Base-by-base conservation (phyloP, 2,797 vertebrate genomes). In the Triplophysa yarkandensis region DNA sequence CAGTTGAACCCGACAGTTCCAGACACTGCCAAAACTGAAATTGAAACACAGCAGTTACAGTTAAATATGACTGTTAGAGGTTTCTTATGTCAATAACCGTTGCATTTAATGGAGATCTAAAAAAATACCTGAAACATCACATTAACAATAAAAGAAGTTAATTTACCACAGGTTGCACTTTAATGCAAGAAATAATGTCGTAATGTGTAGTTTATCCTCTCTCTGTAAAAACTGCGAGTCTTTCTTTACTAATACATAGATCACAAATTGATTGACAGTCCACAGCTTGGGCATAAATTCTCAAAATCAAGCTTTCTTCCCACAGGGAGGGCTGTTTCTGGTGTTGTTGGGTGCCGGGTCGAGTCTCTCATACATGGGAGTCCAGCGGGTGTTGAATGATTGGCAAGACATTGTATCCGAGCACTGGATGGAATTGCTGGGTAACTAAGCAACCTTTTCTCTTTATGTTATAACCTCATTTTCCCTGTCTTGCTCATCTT, bases 371-470 rank as follows among this genome's bases (percentile, higher is more conserved):
- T 86, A 80, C 74, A 65, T 85, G 32, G 77, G 71, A 52, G 58
- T 81, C 69, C 80, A 79, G 73, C 78, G 58, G 65, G 36, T 86
- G 65, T 70, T 84, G 41, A 78, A 30, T 32, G 46, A 82, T 73
- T 81, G 80, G 76, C 77, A 85, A 28, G 79, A 80, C 27, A 63
- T 82, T 7, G 36, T 74, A 6, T 72, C 62, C 2, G 30, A 76
- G 78, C 87, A 92, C 79, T 88, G 87, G 82, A 85, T 19, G 27
- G 92, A 87, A 79, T 2, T 92, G 50, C 75, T 93, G 63, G 93
- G 94, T 94, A 91, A 89, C 92, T 85, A 61, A 28, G 63, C 52
- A 81, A 70, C 43, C 27, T 55, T 67, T 39, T 46, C 0, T 69
- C 77, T 81, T 6, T 66, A 32, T 25, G 32, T 58, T 50, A 60